A percentile compares a stretch with the other conserved stretches of the same genome.
Evolutionary conservation across 2,113 vertebrate species (phyloP).

Genomic region (Carlito syrichta): DNA sequence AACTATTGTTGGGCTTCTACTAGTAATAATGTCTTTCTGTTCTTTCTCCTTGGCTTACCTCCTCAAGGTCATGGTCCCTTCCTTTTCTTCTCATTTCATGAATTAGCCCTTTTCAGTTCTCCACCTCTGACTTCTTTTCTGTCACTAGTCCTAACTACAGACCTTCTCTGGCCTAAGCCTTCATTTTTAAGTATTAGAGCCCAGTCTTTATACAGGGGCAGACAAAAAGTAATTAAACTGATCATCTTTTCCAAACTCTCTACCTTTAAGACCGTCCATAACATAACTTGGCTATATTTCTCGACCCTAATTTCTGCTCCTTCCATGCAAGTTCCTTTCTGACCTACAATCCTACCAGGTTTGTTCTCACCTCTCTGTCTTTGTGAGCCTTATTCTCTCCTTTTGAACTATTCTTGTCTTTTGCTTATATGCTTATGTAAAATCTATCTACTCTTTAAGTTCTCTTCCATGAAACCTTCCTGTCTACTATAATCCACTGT

Average conservation of each 20-base stretch:
- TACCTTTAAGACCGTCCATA: background rate
- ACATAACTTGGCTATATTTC: background rate
- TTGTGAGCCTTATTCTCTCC: background rate
- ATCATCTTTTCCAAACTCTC: background rate
- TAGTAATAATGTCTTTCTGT: slow-evolving; percentile 2
- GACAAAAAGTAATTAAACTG: background rate
- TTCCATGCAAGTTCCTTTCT: background rate
- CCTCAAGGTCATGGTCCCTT: background rate
- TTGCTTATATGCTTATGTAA: background rate
- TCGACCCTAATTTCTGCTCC: background rate
- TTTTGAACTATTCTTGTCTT: background rate
- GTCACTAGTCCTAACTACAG: background rate
- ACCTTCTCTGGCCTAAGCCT: background rate
- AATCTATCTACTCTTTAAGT: background rate
- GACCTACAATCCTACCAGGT: background rate
- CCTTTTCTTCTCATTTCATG: background rate
- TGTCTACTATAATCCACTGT: background rate
- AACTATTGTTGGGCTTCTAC: background rate
- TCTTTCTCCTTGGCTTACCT: background rate
- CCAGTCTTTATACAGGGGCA: background rate
- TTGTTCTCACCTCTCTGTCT: background rate
- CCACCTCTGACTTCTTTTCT: background rate
- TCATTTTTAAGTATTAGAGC: background rate
- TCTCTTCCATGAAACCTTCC: background rate
- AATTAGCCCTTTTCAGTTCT: background rate